A percentile compares a stretch with the other conserved stretches of the same genome.
Conservation (phyloP, 1,140 invertebrate genomes). For the Geopemphigus sp. region DNA sequence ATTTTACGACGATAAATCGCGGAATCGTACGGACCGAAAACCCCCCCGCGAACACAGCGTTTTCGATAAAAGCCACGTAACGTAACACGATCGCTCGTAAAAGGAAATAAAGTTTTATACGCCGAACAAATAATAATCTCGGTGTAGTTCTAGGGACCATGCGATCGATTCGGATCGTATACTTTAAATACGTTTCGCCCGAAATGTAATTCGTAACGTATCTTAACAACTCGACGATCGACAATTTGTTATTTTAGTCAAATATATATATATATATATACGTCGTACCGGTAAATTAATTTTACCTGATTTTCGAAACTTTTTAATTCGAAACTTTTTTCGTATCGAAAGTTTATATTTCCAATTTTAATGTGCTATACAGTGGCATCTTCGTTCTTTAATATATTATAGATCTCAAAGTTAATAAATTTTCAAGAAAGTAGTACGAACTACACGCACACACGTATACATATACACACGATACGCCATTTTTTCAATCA, state of each 20-base stretch:
- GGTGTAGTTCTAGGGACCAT: too few relatives aligned
- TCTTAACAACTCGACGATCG: background rate
- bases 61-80: too few relatives aligned
- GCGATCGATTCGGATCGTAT: background rate
- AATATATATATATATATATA: background rate
- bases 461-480: too few relatives aligned
- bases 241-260: background rate
- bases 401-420: background rate
- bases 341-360: background rate
- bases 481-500: background rate
- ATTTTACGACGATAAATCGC: too few relatives aligned
- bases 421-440: slow-evolving; percentile 3
- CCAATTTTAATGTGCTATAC: too few relatives aligned
- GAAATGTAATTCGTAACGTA: background rate
- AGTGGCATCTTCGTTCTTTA: background rate
- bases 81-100: too few relatives aligned
- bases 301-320: background rate
- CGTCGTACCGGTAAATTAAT: background rate
- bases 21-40: too few relatives aligned
- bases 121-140: too few relatives aligned
- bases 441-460: background rate
- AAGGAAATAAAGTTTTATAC: too few relatives aligned
- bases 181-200: background rate
- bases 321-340: slow-evolving; percentile 4
- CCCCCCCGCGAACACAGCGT: too few relatives aligned